phyloP scores from a whole-genome alignment of 2,888 invertebrate genomes.

The Eustalomyia histrio region DNA sequence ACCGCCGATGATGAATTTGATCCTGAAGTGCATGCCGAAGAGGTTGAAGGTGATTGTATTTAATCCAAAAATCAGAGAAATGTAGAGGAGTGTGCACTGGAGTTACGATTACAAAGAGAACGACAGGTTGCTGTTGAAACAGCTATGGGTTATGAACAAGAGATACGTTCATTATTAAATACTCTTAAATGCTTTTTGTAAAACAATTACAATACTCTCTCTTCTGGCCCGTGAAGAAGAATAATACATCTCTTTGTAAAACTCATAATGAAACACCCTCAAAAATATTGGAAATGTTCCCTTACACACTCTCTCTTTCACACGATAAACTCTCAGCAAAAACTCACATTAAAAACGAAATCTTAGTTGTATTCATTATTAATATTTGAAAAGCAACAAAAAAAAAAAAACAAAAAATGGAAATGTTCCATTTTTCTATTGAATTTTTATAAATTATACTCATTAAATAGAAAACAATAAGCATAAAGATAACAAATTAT shows the following conservation, averaged over 20 bases:
- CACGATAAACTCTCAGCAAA: constrained; percentile 17
- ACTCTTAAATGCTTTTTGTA: constrained; percentile 66
- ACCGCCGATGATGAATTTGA: constrained; percentile 93
- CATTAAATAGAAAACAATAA: constrained; percentile 4
- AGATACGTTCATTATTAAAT: constrained; percentile 70
- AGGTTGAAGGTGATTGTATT: constrained; percentile 81
- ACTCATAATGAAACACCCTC: constrained; percentile 9
- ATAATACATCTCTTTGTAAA: neutral
- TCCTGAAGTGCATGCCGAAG: constrained; percentile 86
- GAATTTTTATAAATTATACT: neutral
- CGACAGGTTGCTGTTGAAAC: constrained; percentile 67
- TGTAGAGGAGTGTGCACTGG: constrained; percentile 74
- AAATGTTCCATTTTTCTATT: constrained; percentile 56
- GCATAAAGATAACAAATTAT: neutral
- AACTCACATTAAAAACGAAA: constrained; percentile 52
- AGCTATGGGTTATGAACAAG: constrained; percentile 70
- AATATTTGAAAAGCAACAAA: constrained; percentile 24
- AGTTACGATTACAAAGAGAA: constrained; percentile 65
- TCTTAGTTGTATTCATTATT: constrained; percentile 52
- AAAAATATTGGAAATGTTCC: neutral
- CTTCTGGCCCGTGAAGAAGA: neutral
- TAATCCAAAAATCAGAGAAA: constrained; percentile 76
- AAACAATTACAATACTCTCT: neutral
- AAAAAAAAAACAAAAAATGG: constrained; percentile 47
- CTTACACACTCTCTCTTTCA: constrained; percentile 3